phyloP scores from a whole-genome alignment of 30 jellyfish, hydroid and myxozoan genomes.

The Mastigias papua region DNA sequence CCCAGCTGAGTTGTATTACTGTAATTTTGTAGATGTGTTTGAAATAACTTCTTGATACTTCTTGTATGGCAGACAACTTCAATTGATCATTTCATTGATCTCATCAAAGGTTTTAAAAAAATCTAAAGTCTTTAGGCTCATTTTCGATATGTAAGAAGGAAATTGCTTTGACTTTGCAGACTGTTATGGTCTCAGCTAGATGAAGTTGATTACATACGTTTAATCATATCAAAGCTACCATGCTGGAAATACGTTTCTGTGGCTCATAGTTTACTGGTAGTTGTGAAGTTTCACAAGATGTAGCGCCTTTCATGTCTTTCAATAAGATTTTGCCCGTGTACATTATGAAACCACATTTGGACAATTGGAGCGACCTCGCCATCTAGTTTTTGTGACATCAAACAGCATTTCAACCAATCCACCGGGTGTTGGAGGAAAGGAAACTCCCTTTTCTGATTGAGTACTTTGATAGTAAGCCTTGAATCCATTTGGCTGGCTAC shows the following conservation, averaged over 20 bases:
- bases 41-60: background rate
- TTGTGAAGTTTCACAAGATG: no score
- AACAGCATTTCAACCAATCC: no score
- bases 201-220: background rate
- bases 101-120: background rate
- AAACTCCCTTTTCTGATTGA: no score
- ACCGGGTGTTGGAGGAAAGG: no score
- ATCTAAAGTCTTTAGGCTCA: background rate
- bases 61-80: background rate
- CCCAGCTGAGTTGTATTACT: background rate
- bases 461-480: no score
- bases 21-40: background rate
- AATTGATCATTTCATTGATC: slow-evolving; percentile 1
- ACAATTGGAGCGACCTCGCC: no score
- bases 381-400: no score
- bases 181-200: background rate
- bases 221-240: background rate
- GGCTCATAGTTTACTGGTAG: no score
- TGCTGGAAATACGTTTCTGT: background rate
- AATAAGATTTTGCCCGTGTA: no score
- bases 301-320: no score
- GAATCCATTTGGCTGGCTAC: no score
- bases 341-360: no score
- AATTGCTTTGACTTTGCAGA: background rate
- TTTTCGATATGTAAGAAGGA: background rate